Evolutionary conservation across 1,140 invertebrate genomes (phyloP), one percentile per base, ranked within the genome.

Genomic region (Harlomillsia oculata): DNA sequence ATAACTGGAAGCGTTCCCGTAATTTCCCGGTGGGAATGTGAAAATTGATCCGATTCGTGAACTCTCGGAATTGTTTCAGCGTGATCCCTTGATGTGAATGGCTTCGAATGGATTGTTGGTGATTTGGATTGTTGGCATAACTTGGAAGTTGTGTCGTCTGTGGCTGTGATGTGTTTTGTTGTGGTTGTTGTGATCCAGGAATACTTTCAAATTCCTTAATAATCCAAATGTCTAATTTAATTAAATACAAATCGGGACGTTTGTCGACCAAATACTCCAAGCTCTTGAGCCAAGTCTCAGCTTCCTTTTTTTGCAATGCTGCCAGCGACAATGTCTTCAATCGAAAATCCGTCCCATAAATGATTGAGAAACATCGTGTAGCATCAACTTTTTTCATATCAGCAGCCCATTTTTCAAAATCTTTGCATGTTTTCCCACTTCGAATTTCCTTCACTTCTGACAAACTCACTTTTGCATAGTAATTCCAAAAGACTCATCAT

Each of bases 371-470:
- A 72, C 90, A 94, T 67, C 83, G 80, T 40, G 78, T 72, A 62
- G 72, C 76, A 64, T 93, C 88, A 39, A 83, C 78, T 66, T 80
- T 83, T 66, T 87, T 87, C 9, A 82, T 75, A 68, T 95, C 90
- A 56, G 94, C 89, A 3, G 83, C 80, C 83, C 87, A 93, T 69
- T 84, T 81, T 56, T 95, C 89, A 75, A 96, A 96, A 67, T 93
- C 88, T 72, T 90, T 92, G 0, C 86, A 89, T 64, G 77, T 80
- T 70, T 90, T 92, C 1, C 90, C 91, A 41, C 82, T 64, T 32
- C 90, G 77, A 26, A 94, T 79, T 77, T 96, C 92, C 72, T 92
- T 92, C 1, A 96, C 81, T 72, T 93, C 86, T 46, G 83, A 71
- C 53, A 96, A 78, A 21, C 53, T 53, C 3, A 62, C 59, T 62